Percentiles rank a stretch among this genome's conserved stretches.
phyloP scores from a whole-genome alignment of 2,797 vertebrate species.

The Gambelia wislizenii region DNA sequence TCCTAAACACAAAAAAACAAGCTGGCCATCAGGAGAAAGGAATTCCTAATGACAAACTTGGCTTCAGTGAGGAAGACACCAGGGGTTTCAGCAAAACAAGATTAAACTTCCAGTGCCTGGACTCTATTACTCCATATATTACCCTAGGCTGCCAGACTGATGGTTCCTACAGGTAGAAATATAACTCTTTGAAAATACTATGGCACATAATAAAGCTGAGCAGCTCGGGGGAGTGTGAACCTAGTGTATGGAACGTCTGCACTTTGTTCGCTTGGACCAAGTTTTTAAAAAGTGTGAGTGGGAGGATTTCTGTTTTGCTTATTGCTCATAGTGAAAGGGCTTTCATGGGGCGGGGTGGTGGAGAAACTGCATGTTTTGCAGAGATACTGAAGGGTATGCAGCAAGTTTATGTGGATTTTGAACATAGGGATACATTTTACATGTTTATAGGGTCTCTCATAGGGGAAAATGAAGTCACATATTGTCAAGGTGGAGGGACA shows the following conservation, averaged over 20 bases:
- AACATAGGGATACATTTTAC: background rate
- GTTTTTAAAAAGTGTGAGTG: background rate
- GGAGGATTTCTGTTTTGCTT: background rate
- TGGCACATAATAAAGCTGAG: slow-evolving; percentile 73
- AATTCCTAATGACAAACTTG: slow-evolving; percentile 76
- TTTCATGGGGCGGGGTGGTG: background rate
- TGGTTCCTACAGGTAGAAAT: slow-evolving; percentile 73
- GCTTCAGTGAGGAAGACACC: slow-evolving; percentile 67
- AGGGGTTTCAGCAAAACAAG: slow-evolving; percentile 73
- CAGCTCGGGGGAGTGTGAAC: slow-evolving; percentile 68
- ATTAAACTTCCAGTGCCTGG: slow-evolving; percentile 74
- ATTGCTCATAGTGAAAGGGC: rapidly evolving
- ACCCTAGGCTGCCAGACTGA: slow-evolving; percentile 70
- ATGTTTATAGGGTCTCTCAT: background rate
- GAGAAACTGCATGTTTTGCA: background rate
- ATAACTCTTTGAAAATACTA: slow-evolving; percentile 74
- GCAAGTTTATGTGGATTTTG: background rate
- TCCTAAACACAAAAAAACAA: slow-evolving; percentile 66
- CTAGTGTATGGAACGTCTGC: background rate
- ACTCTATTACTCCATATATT: slow-evolving; percentile 77
- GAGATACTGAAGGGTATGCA: background rate
- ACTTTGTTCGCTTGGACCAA: background rate
- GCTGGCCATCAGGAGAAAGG: slow-evolving; percentile 64
- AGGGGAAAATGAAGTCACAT: background rate
- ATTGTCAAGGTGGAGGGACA: background rate